Conservation (phyloP, 2,888 invertebrate species). For the Polyommatus icarus region DNA sequence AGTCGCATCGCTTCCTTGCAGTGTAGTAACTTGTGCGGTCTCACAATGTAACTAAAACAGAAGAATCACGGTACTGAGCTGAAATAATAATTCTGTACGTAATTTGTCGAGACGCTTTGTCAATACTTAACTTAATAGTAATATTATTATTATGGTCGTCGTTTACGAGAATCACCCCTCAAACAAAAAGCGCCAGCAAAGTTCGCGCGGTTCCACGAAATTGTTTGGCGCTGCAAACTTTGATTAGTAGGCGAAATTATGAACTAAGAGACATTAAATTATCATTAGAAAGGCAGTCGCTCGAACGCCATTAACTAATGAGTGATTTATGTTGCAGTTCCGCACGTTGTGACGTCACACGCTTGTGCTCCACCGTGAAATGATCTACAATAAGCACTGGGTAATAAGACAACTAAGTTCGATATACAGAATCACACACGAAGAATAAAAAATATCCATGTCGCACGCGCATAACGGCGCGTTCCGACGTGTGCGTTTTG, state of each 20-base stretch:
- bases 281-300: constrained; percentile 66
- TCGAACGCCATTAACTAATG: constrained; percentile 66
- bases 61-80: not conserved
- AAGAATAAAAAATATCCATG: no score
- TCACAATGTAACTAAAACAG: no score
- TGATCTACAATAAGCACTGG: constrained; percentile 33
- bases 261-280: constrained; percentile 68
- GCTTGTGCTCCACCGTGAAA: constrained; percentile 40
- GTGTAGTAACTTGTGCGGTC: not conserved
- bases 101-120: not conserved
- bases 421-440: no score
- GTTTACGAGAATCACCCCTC: not conserved
- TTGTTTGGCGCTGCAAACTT: constrained; percentile 54
- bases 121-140: not conserved
- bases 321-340: constrained; percentile 69
- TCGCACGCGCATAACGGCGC: no score
- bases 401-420: not conserved
- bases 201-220: constrained; percentile 1
- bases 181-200: not conserved
- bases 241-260: constrained; percentile 68
- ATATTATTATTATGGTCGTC: not conserved
- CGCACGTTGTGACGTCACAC: constrained; percentile 55
- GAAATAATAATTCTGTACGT: not conserved
- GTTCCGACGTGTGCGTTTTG: no score
- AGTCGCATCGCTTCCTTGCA: no score